Conservation (phyloP, 2,113 vertebrate genomes). For the Cyprinus carpio region DNA sequence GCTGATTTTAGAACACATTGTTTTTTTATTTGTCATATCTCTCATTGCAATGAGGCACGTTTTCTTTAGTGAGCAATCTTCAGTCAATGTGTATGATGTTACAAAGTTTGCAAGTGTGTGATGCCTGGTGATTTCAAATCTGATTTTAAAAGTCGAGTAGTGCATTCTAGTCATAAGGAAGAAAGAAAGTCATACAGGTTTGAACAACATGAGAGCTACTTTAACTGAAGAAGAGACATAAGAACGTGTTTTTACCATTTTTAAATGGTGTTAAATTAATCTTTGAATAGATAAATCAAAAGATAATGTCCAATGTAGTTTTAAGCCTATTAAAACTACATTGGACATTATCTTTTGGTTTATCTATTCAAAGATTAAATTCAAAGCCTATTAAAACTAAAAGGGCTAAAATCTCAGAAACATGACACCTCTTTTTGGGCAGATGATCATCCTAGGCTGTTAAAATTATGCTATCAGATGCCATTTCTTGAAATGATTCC, state of each 20-base stretch:
- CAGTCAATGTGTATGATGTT: no score
- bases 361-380: no score
- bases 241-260: background rate
- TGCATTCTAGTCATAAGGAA: background rate
- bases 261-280: background rate
- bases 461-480: no score
- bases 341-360: no score
- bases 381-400: no score
- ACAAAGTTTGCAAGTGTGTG: background rate
- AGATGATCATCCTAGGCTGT: background rate
- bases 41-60: background rate
- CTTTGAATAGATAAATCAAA: background rate
- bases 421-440: background rate
- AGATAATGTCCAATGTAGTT: background rate
- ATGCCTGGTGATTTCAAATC: background rate
- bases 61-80: no score
- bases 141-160: background rate
- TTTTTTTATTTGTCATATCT: no score
- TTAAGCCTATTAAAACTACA: no score
- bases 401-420: background rate
- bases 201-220: no score
- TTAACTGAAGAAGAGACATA: background rate
- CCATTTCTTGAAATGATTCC: slow-evolving; percentile 1
- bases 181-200: no score
- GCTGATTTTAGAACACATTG: no score